A percentile compares a stretch with the other conserved stretches of the same genome.
These are phyloP conservation scores for Aspidoscelis tigris DNA, from an alignment of 2,113 vertebrate species.

Conservation along the genomic window DNA sequence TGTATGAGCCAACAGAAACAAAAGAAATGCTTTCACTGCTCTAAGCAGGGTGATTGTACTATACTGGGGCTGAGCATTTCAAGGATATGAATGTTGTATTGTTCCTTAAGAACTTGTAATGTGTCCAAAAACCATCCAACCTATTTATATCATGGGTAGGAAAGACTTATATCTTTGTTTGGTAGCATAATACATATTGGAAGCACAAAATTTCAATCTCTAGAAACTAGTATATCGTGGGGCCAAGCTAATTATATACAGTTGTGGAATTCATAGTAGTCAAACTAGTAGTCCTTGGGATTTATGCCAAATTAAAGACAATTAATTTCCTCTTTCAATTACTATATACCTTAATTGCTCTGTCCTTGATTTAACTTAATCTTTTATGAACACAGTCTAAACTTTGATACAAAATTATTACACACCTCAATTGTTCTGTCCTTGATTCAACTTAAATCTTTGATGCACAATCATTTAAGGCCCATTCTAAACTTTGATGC, in stretches of 20 bases:
- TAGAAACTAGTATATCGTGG: neutral
- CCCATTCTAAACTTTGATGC: slow-evolving; percentile 67
- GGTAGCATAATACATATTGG: neutral
- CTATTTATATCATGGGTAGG: neutral
- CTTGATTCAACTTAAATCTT: slow-evolving; percentile 75
- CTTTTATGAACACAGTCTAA: slow-evolving; percentile 68
- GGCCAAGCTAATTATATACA: slow-evolving; percentile 64
- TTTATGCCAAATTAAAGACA: slow-evolving; percentile 81
- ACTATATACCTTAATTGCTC: slow-evolving; percentile 74
- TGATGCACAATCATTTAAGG: slow-evolving; percentile 62
- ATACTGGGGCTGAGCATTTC: neutral
- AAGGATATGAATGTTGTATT: neutral
- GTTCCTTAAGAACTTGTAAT: slow-evolving; percentile 34
- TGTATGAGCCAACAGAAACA: neutral
- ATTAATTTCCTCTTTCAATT: slow-evolving; percentile 80
- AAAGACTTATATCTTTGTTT: neutral
- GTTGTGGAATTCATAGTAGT: slow-evolving; percentile 71
- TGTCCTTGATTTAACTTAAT: slow-evolving; percentile 76
- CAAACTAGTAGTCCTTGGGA: slow-evolving; percentile 71
- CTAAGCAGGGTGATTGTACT: neutral
- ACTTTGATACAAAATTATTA: slow-evolving; percentile 67
- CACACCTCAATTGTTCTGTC: slow-evolving; percentile 75
- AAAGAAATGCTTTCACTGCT: neutral
- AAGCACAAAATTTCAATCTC: neutral
- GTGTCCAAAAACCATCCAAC: neutral